Evolutionary conservation across 92 coral and sea anemone genomes (phyloP), one percentile per base, ranked within the genome.

Genomic region (Virgularia gustaviana): DNA sequence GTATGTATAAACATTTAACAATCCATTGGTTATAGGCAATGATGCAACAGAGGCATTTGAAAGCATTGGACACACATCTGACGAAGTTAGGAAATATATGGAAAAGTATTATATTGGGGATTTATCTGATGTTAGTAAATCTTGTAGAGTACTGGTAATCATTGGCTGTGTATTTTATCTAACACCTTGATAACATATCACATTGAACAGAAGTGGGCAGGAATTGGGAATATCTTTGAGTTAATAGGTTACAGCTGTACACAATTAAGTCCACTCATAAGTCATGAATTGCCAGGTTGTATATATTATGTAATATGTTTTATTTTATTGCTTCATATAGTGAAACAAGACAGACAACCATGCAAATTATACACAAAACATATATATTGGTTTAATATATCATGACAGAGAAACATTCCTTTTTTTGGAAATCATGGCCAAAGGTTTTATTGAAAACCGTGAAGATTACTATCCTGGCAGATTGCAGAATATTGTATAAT

Each of bases 21-120:
- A n/a, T n/a, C n/a, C n/a, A 42, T 62, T 4, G 2, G 28, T 16
- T 38, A 23, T 1, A 92, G 98, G 98, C 57, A 90, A 83, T 20
- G 98, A 92, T 84, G 96, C 90, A 9, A 85, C 96, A 25, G 96
- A 89, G 79, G 90, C 83, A 71, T 92, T 92, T 84, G 92, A 89
- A 63, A 89, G 89, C 79, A 89, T 92, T 61, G 96, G 98, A 0
- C 98, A 92, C 57, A n/a, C n/a, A n/a, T 92, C 98, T 0, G 64
- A 89, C 6, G 96, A 92, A 66, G 98, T 96, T 9, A 84, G 89
- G 44, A 84, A 78, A 23, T 87, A 89, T 11, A 88, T 89, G 87
- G 72, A 65, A 31, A 59, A 83, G 11, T 92, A 89, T 41, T 72
- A 63, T 30, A 87, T 92, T 73, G 98, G 98, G 36, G 92, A 89